phyloP scores from a whole-genome alignment of 2,888 invertebrate genomes.

The Machimus rusticus region DNA sequence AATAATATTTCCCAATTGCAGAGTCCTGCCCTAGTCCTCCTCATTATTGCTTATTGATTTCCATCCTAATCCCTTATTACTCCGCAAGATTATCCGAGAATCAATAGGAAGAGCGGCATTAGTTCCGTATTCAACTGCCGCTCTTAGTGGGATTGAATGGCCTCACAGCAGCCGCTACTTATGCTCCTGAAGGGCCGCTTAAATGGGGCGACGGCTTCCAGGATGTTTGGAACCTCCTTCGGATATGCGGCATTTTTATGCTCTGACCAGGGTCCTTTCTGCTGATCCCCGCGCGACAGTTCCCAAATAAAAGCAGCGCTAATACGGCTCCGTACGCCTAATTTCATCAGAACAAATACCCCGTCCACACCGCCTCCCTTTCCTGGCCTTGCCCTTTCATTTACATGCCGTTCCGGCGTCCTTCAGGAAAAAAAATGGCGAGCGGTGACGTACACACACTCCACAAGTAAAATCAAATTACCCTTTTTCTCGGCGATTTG shows the following conservation, averaged over 20 bases:
- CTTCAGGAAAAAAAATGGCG: background rate
- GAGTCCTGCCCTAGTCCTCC: background rate
- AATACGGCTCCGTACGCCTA: background rate
- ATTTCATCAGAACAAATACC: background rate
- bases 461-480: background rate
- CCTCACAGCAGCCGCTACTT: background rate
- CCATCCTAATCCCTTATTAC: background rate
- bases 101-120: background rate
- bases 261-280: background rate
- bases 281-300: background rate
- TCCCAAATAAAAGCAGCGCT: background rate
- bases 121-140: background rate
- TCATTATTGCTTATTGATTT: constrained; percentile 25
- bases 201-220: background rate
- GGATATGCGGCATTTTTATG: background rate
- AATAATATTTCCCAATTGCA: background rate
- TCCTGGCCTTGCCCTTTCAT: background rate
- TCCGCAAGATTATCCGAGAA: background rate
- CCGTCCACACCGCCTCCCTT: background rate
- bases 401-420: background rate
- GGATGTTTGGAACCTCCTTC: background rate
- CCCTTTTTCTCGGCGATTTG: background rate
- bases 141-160: background rate
- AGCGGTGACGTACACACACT: background rate
- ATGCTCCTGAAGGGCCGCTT: background rate